A percentile compares a stretch with the other conserved stretches of the same genome.
Conservation (phyloP, 2,113 vertebrate genomes). For the Recurvirostra avosetta region DNA sequence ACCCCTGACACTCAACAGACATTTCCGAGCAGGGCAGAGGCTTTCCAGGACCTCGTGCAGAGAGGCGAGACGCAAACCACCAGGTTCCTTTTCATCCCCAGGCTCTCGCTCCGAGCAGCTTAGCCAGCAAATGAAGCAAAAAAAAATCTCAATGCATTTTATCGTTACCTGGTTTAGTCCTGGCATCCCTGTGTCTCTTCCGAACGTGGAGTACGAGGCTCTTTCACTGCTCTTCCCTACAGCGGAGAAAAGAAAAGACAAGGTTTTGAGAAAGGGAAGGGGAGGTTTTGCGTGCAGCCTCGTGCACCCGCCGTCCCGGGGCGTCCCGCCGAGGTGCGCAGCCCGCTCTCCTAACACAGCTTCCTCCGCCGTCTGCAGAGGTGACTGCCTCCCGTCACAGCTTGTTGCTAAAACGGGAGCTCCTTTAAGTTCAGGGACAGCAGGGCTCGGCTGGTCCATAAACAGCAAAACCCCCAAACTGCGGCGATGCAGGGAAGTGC, state of each 20-base stretch:
- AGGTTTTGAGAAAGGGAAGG: background rate
- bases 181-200: conserved; percentile 80
- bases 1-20: background rate
- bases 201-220: conserved; percentile 82
- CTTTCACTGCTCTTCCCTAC: conserved; percentile 89
- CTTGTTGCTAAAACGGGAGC: background rate
- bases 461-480: background rate
- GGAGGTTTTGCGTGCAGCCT: rapidly evolving
- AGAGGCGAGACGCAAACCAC: background rate
- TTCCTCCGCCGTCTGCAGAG: background rate
- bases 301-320: rapidly evolving
- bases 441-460: background rate
- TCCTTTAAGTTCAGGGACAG: background rate
- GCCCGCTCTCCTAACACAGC: rapidly evolving
- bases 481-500: background rate
- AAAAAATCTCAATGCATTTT: background rate
- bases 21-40: background rate
- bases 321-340: too few relatives aligned
- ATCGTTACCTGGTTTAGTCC: conserved; percentile 74
- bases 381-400: background rate
- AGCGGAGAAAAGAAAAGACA: background rate
- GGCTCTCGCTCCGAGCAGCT: background rate
- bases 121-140: background rate
- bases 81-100: background rate
- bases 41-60: background rate